phyloP scores from a whole-genome alignment of 2,797 vertebrate genomes.

The Acropternis orthonyx region DNA sequence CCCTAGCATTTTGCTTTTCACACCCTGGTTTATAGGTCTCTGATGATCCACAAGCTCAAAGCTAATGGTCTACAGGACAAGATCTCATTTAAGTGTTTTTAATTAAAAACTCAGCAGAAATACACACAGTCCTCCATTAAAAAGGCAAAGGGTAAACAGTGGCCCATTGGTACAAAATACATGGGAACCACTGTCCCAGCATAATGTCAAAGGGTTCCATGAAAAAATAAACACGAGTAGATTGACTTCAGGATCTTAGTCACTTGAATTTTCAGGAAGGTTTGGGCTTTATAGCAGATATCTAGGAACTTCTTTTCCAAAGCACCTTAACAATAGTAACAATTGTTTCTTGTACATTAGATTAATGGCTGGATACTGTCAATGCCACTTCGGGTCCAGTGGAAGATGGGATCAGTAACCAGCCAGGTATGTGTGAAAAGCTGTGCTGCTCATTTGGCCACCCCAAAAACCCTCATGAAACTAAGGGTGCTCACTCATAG shows the following conservation, averaged over 20 bases:
- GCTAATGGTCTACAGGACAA: not conserved
- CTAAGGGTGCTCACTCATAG: not conserved
- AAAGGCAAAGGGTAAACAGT: not conserved
- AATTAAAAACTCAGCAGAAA: slow-evolving; percentile 13
- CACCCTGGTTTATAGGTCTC: slow-evolving; percentile 12
- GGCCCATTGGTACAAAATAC: not conserved
- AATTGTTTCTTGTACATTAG: not conserved
- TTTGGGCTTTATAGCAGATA: not conserved
- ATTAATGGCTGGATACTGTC: not conserved
- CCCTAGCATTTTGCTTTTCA: not conserved
- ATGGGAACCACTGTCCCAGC: not conserved
- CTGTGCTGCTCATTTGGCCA: not conserved
- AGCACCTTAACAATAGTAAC: not conserved
- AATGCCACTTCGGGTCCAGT: not conserved
- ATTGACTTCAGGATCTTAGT: not conserved
- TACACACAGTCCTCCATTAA: not conserved
- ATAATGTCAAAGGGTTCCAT: not conserved
- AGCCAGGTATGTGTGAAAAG: not conserved
- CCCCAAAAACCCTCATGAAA: rapidly evolving
- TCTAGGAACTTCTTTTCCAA: not conserved
- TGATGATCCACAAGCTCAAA: slow-evolving; percentile 2
- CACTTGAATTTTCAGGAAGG: not conserved
- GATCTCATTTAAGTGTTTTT: not conserved
- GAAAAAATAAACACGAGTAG: not conserved
- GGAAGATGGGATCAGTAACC: not conserved